Evolutionary conservation across 2,888 invertebrate genomes (phyloP).

Genomic region (Bruchidius siliquastri): DNA sequence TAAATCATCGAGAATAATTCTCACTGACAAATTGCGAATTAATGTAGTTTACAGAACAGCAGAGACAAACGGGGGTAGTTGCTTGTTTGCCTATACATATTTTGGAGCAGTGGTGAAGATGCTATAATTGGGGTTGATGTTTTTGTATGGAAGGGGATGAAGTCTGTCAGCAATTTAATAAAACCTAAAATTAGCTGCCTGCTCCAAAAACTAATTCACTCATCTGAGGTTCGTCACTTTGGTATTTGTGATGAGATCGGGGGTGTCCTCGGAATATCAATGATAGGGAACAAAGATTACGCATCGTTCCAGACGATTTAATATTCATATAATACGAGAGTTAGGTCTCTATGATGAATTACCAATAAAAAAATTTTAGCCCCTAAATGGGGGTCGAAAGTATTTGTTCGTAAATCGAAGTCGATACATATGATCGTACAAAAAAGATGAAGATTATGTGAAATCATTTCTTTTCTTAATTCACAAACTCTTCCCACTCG

Average conservation of each 20-base stretch:
- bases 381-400: no score
- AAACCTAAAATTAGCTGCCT: not conserved
- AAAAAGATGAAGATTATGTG: no score
- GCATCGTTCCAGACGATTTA: not conserved
- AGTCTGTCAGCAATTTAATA: not conserved
- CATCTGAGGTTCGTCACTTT: not conserved
- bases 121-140: not conserved
- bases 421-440: no score
- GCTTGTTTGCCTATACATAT: not conserved
- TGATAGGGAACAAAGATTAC: not conserved
- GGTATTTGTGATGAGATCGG: not conserved
- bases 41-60: not conserved
- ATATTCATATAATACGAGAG: no score
- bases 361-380: no score
- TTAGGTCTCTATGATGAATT: no score
- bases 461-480: no score
- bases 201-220: not conserved
- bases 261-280: not conserved
- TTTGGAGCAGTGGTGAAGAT: not conserved
- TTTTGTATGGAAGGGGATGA: not conserved
- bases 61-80: not conserved
- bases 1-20: not conserved
- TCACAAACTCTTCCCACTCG: not conserved
- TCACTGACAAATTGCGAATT: not conserved
- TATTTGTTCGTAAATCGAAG: no score